Evolutionary conservation across 2,113 vertebrate species (phyloP), one percentile per base, ranked within the genome.

Genomic region (Ciconia maguari): DNA sequence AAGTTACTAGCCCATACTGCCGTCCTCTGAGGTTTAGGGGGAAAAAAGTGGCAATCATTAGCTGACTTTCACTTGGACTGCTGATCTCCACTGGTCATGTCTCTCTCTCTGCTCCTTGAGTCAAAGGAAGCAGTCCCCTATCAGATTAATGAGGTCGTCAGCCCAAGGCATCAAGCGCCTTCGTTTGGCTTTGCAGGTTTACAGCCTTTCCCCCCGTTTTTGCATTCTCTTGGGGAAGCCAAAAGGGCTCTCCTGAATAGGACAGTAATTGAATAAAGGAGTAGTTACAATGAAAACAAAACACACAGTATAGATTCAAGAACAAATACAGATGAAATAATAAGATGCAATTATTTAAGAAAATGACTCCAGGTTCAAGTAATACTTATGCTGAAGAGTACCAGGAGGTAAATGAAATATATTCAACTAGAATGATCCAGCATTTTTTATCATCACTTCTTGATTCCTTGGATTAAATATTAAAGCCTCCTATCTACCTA

Each of bases 81-180:
- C 9, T 6, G 0, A 36, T 58, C 51, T 74, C 36, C 42, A 6
- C 4, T 18, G 69, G n/a, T 18, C 14, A 1, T 6, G 42, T 72
- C 16, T 48, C 34, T 42, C 12, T 13, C 18, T 10, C 85, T 44
- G 68, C 68, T 69, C 10, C 46, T 29, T 22, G 34, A 48, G 11
- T 10, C 30, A 29, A 62, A 88, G 55, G 54, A 64, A 22, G 5
- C 15, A 9, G 7, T 57, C 87, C 57, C 66, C 16, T 10, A 21
- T 3, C 24, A 25, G 30, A 2, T 29, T 24, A 44, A 32, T 0
- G 3, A 42, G 34, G 29, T 11, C 9, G 1, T 5, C 34, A 42
- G 27, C 41, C 42, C 42, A 29, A n/a, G 38, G 38, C 41, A 41
- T n/a, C n/a, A 48, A 4, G 21, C 38, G 32, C 57, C 58, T 80